Evolutionary conservation across 2,888 invertebrate genomes (phyloP), one percentile per base, ranked within the genome.

Genomic region (Horisme vitalbata): DNA sequence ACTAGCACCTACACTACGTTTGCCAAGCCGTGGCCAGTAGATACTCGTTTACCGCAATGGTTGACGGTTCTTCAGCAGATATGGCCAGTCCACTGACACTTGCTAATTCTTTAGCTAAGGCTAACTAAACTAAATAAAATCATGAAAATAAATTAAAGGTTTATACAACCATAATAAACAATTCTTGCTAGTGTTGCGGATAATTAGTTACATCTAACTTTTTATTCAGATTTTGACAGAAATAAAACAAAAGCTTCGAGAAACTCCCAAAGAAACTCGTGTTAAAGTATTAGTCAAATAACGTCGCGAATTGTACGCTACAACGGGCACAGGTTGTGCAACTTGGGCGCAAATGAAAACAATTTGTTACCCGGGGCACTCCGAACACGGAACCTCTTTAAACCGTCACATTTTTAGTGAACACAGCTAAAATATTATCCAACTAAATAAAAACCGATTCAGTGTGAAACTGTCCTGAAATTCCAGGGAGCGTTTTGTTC

Each of bases 301-400:
- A 54, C 41, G 48, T 52, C 47, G 56, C 59, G 54, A 63, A 62
- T 62, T 60, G 57, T 50, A 49, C 48, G 54, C 43, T 49, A 47
- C 50, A 66, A 55, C 56, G 58, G 55, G 47, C 61, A 59, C 66
- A 67, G 61, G 64, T 66, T 67, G 63, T 63, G 58, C 61, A 60
- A 65, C 64, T 65, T 65, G 50, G 53, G 64, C 61, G 62, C 65
- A 72, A 72, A 78, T 78, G 74, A 78, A 78, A 78, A 72, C 73
- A 65, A 77, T 77, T 75, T 71, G 73, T 75, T 78, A 70, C 60
- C 55, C 63, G 55, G 43, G 46, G 59, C 63, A 61, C 60, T 64
- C 55, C 52, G 59, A 62, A 65, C 68, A 61, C 62, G 57, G 54
- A 61, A 62, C 63, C 70, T 70, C 67, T 63, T 72, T 69, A 59